Conservation (phyloP, 2,113 vertebrate genomes). For the Pantherophis guttatus region DNA sequence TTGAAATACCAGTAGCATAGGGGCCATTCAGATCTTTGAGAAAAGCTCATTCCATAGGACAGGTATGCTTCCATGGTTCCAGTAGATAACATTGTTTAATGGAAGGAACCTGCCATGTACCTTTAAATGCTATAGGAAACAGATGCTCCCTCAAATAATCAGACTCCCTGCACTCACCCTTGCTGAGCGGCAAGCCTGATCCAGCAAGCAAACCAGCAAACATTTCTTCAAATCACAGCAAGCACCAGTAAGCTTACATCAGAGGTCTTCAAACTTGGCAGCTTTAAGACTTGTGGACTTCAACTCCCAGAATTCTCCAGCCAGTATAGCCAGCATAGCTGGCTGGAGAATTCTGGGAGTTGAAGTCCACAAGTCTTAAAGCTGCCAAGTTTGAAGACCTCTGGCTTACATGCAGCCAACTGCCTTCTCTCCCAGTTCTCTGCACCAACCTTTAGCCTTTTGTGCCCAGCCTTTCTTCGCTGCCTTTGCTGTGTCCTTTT, state of each 20-base stretch:
- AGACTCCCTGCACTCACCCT: background rate
- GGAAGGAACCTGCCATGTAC: background rate
- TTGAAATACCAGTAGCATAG: background rate
- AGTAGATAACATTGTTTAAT: background rate
- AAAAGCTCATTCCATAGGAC: background rate
- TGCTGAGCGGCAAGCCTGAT: background rate
- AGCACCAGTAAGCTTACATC: background rate
- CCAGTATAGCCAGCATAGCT: too few relatives aligned
- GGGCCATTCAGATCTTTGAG: background rate
- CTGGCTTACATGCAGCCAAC: background rate
- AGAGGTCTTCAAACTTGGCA: too few relatives aligned
- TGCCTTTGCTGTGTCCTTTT: background rate
- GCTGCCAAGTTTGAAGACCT: too few relatives aligned
- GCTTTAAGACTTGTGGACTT: too few relatives aligned
- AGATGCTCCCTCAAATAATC: background rate
- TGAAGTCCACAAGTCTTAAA: too few relatives aligned
- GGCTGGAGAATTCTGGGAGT: too few relatives aligned
- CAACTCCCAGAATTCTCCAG: too few relatives aligned
- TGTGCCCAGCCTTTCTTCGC: background rate
- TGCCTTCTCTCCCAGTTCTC: background rate
- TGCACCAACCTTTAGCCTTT: background rate
- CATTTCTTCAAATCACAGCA: background rate
- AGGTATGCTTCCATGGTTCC: background rate
- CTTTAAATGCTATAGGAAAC: background rate
- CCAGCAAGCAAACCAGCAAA: background rate